A percentile compares a stretch with the other conserved stretches of the same genome.
These are phyloP conservation scores for Okapia johnstoni DNA, from an alignment of 2,113 vertebrate genomes.

Conservation along the genomic window DNA sequence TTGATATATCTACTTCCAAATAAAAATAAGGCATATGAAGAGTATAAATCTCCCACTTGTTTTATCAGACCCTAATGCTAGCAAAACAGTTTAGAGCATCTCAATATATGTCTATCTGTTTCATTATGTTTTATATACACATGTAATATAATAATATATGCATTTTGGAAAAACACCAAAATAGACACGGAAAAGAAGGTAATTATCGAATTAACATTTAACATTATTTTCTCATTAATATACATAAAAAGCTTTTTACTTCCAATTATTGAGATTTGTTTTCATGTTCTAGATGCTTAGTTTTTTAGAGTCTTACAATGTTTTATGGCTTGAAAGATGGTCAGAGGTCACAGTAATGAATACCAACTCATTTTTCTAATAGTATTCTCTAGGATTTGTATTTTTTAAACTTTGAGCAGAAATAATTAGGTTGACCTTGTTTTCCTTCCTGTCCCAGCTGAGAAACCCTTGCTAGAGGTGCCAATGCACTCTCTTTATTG, in stretches of 20 bases:
- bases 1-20: not conserved
- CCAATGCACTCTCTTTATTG: not conserved
- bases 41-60: not conserved
- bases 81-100: not conserved
- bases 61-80: not conserved
- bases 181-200: not conserved
- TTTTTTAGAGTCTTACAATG: not conserved
- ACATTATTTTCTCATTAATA: not conserved
- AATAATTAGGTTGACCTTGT: not conserved
- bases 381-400: not conserved
- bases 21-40: not conserved
- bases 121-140: not conserved
- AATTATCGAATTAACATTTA: not conserved
- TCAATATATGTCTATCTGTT: not conserved
- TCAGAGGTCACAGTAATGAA: not conserved
- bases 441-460: not conserved
- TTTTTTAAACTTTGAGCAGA: not conserved
- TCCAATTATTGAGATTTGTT: not conserved
- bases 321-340: not conserved
- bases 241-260: not conserved
- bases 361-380: not conserved
- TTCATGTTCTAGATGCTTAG: not conserved
- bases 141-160: not conserved
- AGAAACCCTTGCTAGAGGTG: not conserved
- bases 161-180: not conserved